Percentiles rank a stretch among this genome's conserved stretches.
Conservation (phyloP, 2,797 vertebrate species). For the Sebastes trivittatus region DNA sequence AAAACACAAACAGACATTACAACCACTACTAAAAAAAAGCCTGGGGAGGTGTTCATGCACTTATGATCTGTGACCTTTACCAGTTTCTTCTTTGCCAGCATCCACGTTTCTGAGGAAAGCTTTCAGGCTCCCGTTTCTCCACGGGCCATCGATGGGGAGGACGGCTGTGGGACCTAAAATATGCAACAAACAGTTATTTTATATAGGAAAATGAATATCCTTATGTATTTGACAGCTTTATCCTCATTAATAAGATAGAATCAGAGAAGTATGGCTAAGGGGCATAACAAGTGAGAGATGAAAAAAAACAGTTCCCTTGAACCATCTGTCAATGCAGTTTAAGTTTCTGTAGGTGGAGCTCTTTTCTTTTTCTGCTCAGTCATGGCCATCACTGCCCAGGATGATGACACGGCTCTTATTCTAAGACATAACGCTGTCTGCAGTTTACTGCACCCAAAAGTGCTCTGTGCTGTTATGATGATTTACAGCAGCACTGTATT, state of each 20-base stretch:
- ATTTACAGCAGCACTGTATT: conserved; percentile 32
- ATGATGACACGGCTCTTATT: conserved; percentile 23
- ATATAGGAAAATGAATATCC: not conserved
- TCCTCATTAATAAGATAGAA: not conserved
- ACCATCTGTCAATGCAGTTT: conserved; percentile 10
- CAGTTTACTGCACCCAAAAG: conserved; percentile 24
- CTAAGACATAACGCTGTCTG: conserved; percentile 9
- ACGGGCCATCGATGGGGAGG: conserved; percentile 75
- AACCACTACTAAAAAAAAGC: not conserved
- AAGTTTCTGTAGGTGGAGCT: conserved; percentile 43
- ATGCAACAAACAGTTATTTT: not conserved
- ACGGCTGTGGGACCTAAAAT: conserved; percentile 67
- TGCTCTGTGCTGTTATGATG: conserved; percentile 6
- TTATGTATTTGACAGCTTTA: not conserved
- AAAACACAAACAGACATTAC: not conserved
- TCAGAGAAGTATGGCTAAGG: not conserved
- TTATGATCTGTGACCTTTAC: conserved; percentile 32
- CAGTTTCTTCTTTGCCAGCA: conserved; percentile 72
- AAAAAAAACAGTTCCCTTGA: not conserved
- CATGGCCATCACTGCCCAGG: not conserved
- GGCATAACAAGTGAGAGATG: not conserved
- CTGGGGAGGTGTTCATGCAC: not conserved
- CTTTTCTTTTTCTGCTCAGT: conserved; percentile 28
- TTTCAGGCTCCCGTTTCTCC: conserved; percentile 74
- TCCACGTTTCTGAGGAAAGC: conserved; percentile 77